Evolutionary conservation across 2,888 invertebrate genomes (phyloP), one percentile per base, ranked within the genome.

Genomic region (Ametastegia equiseti): DNA sequence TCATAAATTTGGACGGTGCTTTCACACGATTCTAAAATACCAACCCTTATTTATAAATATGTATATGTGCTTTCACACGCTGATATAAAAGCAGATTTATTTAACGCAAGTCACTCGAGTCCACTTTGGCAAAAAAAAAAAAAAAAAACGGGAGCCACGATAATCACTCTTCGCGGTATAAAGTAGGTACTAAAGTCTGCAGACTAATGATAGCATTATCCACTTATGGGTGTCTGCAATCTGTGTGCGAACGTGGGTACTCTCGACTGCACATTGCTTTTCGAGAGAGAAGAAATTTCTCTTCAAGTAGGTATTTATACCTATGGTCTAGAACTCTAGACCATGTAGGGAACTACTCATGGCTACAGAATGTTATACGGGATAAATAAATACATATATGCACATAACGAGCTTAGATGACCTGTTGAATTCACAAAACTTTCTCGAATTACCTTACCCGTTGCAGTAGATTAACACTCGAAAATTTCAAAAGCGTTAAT

Each of bases 381-480:
- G 23, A 67, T n/a, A 23, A 19, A 50, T n/a, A 19, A 19, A 23
- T 19, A 50, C 23, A 54, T 54, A 63, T 30, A 60, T 60, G 23
- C 15, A 39, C 19, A 39, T 39, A 27, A 39, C 67, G 15, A 39
- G 39, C 39, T 39, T 13, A 39, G n/a, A 67, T 67, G 67, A 67
- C 67, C 67, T 67, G 67, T 67, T 67, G 67, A 67, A 39, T 67
- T 67, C 13, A 67, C 19, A 9, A n/a, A 67, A 39, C 67, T 67
- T 39, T 11, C 39, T 19, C 36, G 67, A 11, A 39, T n/a, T 67
- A 39, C 36, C 67, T 15, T 30, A 39, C 39, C n/a, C n/a, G n/a
- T n/a, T n/a, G n/a, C n/a, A n/a, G 19, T 67, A 39, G 67, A 67
- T 67, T 63, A 15, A 36, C 19, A n/a, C 9, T 39, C 13, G 67